phyloP scores from a whole-genome alignment of 2,797 vertebrate species.

The Gallinago nigripennis region DNA sequence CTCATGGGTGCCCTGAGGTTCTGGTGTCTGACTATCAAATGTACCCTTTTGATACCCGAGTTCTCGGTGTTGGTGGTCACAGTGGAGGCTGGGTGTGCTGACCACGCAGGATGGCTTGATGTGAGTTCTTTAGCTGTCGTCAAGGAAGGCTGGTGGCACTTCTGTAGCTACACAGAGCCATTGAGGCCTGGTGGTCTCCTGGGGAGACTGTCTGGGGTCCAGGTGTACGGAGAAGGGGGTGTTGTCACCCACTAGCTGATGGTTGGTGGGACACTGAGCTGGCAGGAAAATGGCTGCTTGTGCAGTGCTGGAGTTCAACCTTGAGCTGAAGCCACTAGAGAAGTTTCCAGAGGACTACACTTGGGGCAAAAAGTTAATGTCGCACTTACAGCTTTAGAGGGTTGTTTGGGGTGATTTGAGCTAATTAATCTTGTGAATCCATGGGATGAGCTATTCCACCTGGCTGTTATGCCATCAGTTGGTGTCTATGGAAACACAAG shows the following conservation, averaged over 20 bases:
- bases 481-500: fast-evolving
- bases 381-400: not conserved
- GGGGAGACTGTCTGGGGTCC: fast-evolving
- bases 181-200: fast-evolving
- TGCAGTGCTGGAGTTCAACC: fast-evolving
- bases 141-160: not conserved
- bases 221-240: not conserved
- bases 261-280: fast-evolving
- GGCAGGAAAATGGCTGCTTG: too few species aligned
- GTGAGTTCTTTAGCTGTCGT: fast-evolving
- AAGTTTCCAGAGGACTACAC: too few species aligned
- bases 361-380: too few species aligned
- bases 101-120: fast-evolving
- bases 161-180: fast-evolving
- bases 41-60: fast-evolving
- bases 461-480: fast-evolving
- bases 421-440: not conserved
- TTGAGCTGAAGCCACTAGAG: not conserved
- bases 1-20: fast-evolving
- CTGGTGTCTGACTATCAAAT: too few species aligned
- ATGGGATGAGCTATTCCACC: not conserved
- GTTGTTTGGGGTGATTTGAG: not conserved
- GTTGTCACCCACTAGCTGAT: too few species aligned
- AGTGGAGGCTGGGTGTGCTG: fast-evolving
- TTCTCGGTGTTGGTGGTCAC: fast-evolving